Evolutionary conservation across 1,140 invertebrate genomes (phyloP).

Genomic region (Pantala flavescens): DNA sequence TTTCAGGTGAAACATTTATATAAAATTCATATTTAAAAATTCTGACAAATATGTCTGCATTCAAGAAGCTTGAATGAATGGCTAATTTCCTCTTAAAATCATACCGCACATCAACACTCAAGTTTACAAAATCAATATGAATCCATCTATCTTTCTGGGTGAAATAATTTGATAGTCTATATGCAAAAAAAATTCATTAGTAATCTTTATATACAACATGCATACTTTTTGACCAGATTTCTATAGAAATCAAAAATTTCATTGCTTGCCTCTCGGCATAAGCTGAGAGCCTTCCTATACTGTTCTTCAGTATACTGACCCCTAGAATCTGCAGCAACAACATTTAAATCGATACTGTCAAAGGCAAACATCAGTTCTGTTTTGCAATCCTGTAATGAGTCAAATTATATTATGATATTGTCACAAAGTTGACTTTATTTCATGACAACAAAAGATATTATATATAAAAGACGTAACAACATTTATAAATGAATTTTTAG

Average conservation of each 20-base stretch:
- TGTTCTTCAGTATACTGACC: slow-evolving; percentile 53
- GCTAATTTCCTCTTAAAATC: too few species aligned
- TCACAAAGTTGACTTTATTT: too few species aligned
- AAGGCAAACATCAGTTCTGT: slow-evolving; percentile 59
- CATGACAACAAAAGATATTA: slow-evolving; percentile 24
- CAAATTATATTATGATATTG: too few species aligned
- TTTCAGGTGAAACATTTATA: too few species aligned
- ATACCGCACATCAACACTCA: too few species aligned
- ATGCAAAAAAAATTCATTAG: too few species aligned
- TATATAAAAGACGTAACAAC: slow-evolving; percentile 15
- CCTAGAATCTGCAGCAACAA: slow-evolving; percentile 52
- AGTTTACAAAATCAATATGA: too few species aligned
- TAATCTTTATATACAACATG: slow-evolving; percentile 33
- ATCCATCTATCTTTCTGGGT: too few species aligned
- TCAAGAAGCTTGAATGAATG: too few species aligned
- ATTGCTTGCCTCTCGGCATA: slow-evolving; percentile 51
- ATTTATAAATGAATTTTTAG: neutral
- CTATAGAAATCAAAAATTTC: slow-evolving; percentile 62
- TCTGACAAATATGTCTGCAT: too few species aligned
- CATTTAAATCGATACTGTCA: slow-evolving; percentile 50
- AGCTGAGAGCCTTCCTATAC: slow-evolving; percentile 48
- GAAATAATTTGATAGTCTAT: too few species aligned
- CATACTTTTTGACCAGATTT: slow-evolving; percentile 46
- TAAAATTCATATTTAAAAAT: too few species aligned
- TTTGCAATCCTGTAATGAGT: slow-evolving; percentile 30